Conservation (phyloP, 2,888 invertebrate species). For the Loripinus fragilis region DNA sequence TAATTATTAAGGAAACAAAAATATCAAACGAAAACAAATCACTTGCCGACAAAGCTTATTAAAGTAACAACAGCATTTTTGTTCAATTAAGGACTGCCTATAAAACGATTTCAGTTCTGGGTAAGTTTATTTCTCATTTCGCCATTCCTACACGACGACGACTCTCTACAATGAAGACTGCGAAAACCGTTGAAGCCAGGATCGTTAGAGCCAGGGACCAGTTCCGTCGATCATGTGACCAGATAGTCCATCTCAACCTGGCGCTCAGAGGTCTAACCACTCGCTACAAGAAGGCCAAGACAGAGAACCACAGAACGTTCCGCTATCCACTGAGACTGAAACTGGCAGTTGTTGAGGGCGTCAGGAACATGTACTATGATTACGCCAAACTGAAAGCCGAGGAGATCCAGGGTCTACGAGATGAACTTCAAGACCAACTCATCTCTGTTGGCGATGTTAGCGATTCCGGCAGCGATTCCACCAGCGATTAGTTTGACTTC, state of each 20-base stretch:
- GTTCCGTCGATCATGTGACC: conserved; percentile 66
- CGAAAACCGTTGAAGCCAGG: not conserved
- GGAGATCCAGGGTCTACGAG: conserved; percentile 35
- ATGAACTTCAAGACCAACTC: not conserved
- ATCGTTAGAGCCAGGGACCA: conserved; percentile 34
- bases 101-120: not conserved
- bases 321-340: conserved; percentile 73
- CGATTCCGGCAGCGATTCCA: not conserved
- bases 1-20: too few relatives aligned
- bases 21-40: too few relatives aligned
- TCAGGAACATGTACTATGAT: conserved; percentile 64
- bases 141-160: not conserved
- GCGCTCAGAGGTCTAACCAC: conserved; percentile 57
- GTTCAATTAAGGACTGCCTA: not conserved
- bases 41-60: not conserved
- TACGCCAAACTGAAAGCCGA: conserved; percentile 53
- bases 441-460: not conserved
- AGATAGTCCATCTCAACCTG: conserved; percentile 70
- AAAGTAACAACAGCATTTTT: not conserved
- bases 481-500: not conserved
- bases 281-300: conserved; percentile 69
- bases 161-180: not conserved
- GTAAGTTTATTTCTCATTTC: not conserved
- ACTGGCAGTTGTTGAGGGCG: conserved; percentile 67
- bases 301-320: conserved; percentile 64